Conservation (phyloP, 2,888 invertebrate genomes). For the Steromphala cineraria region DNA sequence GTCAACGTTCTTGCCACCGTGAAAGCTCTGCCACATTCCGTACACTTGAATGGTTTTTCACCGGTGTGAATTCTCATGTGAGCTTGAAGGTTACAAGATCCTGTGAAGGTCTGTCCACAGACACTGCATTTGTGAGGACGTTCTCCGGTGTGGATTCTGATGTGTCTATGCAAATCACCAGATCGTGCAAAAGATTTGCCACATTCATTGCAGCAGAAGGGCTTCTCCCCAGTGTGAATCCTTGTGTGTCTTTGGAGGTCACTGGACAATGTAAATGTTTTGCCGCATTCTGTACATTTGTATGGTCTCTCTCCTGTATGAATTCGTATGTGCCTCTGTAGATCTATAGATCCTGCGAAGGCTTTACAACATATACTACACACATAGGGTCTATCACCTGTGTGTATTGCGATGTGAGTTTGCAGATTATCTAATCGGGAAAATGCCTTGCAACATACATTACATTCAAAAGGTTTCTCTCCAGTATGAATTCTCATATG, state of each 20-base stretch:
- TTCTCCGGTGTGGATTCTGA: slow-evolving; percentile 1
- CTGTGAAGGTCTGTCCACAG: slow-evolving; percentile 21
- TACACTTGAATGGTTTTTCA: slow-evolving; percentile 18
- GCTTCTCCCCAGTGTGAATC: neutral
- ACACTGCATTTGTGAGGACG: neutral
- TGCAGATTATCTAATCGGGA: neutral
- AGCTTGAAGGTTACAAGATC: neutral
- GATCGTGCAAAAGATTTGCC: neutral
- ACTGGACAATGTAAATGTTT: slow-evolving; percentile 4
- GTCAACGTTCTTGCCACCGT: neutral
- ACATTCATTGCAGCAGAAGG: neutral
- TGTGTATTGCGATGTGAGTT: neutral
- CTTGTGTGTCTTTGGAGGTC: neutral
- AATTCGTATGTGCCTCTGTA: neutral
- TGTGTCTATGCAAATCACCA: neutral
- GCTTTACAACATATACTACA: neutral
- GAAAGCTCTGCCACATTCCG: slow-evolving; percentile 12
- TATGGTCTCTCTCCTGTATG: slow-evolving; percentile 2
- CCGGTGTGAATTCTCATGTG: slow-evolving; percentile 25
- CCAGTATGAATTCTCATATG: neutral
- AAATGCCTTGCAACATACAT: neutral
- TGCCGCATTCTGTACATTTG: slow-evolving; percentile 17
- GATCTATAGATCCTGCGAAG: neutral
- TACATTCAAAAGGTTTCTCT: neutral
- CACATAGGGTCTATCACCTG: neutral